Evolutionary conservation across 2,888 invertebrate species (phyloP).

Genomic region (Acleris holmiana): DNA sequence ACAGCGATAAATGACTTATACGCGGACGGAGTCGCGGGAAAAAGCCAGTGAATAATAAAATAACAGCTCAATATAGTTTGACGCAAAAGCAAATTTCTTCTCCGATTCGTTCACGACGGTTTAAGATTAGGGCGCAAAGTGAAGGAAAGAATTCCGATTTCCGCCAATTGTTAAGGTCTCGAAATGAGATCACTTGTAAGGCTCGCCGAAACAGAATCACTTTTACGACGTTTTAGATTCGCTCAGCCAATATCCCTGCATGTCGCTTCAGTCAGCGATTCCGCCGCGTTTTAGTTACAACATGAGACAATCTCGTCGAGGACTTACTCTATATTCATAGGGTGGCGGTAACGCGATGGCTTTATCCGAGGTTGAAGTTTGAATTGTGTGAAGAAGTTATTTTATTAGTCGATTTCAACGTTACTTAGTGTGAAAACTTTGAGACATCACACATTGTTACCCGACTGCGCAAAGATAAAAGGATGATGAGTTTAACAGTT

Average conservation of each 20-base stretch:
- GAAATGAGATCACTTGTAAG: slow-evolving; percentile 68
- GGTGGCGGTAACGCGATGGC: slow-evolving; percentile 18
- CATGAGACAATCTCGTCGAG: slow-evolving; percentile 28
- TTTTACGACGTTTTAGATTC: slow-evolving; percentile 65
- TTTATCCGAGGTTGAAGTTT: slow-evolving; percentile 17
- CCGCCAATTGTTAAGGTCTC: slow-evolving; percentile 67
- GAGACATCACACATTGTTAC: too few relatives aligned
- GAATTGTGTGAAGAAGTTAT: slow-evolving; percentile 6
- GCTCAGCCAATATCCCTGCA: slow-evolving; percentile 55
- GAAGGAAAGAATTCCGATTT: slow-evolving; percentile 67
- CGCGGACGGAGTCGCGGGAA: too few relatives aligned
- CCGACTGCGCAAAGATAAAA: too few relatives aligned
- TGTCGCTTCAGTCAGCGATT: slow-evolving; percentile 48
- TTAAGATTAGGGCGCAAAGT: slow-evolving; percentile 61
- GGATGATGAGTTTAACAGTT: too few relatives aligned
- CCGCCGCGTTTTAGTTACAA: slow-evolving; percentile 32
- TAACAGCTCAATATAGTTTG: slow-evolving; percentile 38
- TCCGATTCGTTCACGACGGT: slow-evolving; percentile 54
- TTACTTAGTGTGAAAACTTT: too few relatives aligned
- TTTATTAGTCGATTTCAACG: not conserved
- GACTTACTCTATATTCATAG: slow-evolving; percentile 35
- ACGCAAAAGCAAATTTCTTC: slow-evolving; percentile 47
- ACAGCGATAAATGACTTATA: too few relatives aligned
- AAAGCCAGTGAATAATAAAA: too few relatives aligned
- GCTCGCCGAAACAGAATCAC: slow-evolving; percentile 64